Evolutionary conservation across 2,888 invertebrate species (phyloP), one percentile per base, ranked within the genome.

Genomic region (Agrilus biguttatus): DNA sequence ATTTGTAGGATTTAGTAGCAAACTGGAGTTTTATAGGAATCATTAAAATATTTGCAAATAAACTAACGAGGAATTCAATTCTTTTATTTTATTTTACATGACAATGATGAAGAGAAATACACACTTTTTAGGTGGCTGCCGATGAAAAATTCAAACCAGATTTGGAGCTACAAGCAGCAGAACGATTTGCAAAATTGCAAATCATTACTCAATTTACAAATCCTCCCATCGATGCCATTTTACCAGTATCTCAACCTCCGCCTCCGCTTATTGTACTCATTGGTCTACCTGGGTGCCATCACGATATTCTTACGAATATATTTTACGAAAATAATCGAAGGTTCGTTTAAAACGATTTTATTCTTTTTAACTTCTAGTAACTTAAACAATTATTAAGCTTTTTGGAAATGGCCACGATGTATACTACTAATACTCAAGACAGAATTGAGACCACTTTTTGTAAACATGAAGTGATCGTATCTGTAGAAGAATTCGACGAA

Each of bases 211-310:
- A 64, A 47, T 50, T 65, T 41, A 63, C 59, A 42, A 51, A 48
- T 19, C 62, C 61, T 1, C 53, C 55, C 35, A 57, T 67, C 39
- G 60, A 59, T 39, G 45, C 63, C 40, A 53, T 64, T 12, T 46
- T 55, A 14, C 65, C 68, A 3, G 61, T 58, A 36, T 63, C 65
- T 44, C 51, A 60, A 45, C 47, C 55, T 2, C 56, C 58, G 6
- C 61, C 61, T n/a, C 61, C 64, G 2, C 53, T 69, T 17, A 55
- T 70, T 4, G 53, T 67, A 32, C 51, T 70, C 12, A 65, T 66
- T 14, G 69, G 70, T 13, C 66, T 68, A 7, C 60, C 59, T 3
- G 65, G 61, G 3, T 55, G 61, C 2, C 56, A 53, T 41, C 66
- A 67, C 50, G 49, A 53, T 17, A 32, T 48, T n/a, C 40, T 67